These are phyloP conservation scores for Dufourea novaeangliae DNA, from an alignment of 1,140 invertebrate species.

Conservation along the genomic window DNA sequence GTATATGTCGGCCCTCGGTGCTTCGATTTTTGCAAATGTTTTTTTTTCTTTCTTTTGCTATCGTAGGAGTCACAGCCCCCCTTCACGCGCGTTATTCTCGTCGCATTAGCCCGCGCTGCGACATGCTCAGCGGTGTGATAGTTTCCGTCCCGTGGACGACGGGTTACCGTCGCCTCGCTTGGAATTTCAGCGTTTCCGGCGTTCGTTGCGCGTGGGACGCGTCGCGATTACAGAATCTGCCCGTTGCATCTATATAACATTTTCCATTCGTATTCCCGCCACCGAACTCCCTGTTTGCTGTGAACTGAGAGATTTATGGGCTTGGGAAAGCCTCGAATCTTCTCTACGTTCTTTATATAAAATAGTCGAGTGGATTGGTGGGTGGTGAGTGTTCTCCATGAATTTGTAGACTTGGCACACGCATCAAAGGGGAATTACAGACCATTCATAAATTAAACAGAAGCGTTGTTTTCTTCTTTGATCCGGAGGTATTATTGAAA, in stretches of 20 bases:
- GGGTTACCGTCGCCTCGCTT: not conserved
- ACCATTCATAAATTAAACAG: too few species aligned
- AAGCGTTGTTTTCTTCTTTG: too few species aligned
- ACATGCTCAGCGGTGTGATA: not conserved
- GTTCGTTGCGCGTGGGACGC: not conserved
- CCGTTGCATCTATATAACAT: not conserved
- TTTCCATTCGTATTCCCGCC: not conserved
- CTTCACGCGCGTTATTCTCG: constrained; percentile 5
- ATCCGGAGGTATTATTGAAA: too few species aligned
- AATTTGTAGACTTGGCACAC: too few species aligned
- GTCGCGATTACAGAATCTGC: not conserved
- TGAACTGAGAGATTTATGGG: not conserved
- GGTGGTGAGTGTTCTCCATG: too few species aligned
- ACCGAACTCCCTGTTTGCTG: too few species aligned
- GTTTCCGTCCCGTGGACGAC: not conserved
- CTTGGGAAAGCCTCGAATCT: too few species aligned
- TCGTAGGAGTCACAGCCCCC: not conserved
- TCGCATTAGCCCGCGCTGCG: not conserved
- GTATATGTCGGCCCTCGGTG: not conserved
- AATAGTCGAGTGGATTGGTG: too few species aligned
- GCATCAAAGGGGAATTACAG: too few species aligned
- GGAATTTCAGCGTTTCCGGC: constrained; percentile 10
- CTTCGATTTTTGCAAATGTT: constrained; percentile 4
- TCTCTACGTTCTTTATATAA: too few species aligned
- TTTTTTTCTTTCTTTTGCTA: too few species aligned